Conservation (phyloP, 2,797 vertebrate species). For the Bovichtus variegatus region DNA sequence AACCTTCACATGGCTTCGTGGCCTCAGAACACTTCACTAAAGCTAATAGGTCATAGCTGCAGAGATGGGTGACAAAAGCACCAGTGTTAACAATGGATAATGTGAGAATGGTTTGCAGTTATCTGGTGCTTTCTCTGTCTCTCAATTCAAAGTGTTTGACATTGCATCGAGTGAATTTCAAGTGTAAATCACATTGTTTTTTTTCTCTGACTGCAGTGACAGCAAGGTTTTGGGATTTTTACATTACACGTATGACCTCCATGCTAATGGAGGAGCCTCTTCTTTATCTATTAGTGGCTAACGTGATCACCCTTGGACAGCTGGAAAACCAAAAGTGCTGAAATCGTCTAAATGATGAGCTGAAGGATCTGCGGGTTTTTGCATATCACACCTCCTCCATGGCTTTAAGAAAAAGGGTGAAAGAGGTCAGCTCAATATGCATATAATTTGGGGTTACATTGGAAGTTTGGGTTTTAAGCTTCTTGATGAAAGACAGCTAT, state of each 20-base stretch:
- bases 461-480: slow-evolving; percentile 83
- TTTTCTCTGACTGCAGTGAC: slow-evolving; percentile 43
- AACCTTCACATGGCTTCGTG: slow-evolving; percentile 70
- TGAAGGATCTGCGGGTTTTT: slow-evolving; percentile 79
- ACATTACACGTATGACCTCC: slow-evolving; percentile 63
- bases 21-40: slow-evolving; percentile 72
- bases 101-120: slow-evolving; percentile 64
- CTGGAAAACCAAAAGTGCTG: slow-evolving; percentile 82
- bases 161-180: slow-evolving; percentile 60
- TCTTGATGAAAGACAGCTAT: slow-evolving; percentile 84
- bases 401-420: slow-evolving; percentile 82
- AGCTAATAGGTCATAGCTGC: slow-evolving; percentile 78
- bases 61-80: slow-evolving; percentile 71
- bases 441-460: slow-evolving; percentile 85
- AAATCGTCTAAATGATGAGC: slow-evolving; percentile 82
- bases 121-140: slow-evolving; percentile 47
- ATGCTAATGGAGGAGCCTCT: slow-evolving; percentile 65
- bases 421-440: slow-evolving; percentile 84
- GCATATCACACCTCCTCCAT: slow-evolving; percentile 79
- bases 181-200: slow-evolving; percentile 56
- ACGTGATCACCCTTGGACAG: slow-evolving; percentile 71
- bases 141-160: slow-evolving; percentile 61
- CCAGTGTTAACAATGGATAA: slow-evolving; percentile 74
- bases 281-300: slow-evolving; percentile 75
- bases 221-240: slow-evolving; percentile 50